Percentiles rank a stretch among this genome's conserved stretches.
These are phyloP conservation scores for Antedon mediterranea DNA, from an alignment of 53 echinoderm and acorn worm species.

Conservation along the genomic window DNA sequence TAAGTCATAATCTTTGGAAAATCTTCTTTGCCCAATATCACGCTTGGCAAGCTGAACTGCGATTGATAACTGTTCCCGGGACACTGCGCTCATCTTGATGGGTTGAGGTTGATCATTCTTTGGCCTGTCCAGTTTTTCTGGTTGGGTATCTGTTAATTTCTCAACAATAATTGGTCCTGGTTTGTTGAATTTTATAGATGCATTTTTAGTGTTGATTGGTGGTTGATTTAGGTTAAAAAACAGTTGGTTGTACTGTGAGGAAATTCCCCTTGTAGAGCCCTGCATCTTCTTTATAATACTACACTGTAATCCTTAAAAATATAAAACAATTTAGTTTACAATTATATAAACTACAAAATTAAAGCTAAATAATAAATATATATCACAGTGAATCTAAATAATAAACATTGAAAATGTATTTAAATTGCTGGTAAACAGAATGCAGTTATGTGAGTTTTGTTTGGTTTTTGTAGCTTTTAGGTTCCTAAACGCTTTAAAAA, in stretches of 20 bases:
- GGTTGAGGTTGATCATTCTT: constrained; percentile 12
- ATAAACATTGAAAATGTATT: no score
- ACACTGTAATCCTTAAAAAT: no score
- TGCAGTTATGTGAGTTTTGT: no score
- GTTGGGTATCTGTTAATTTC: constrained; percentile 18
- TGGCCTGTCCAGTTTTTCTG: not conserved
- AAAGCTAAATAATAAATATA: no score
- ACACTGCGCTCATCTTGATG: constrained; percentile 40
- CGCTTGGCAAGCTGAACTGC: constrained; percentile 64
- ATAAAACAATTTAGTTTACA: no score
- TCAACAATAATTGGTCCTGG: constrained; percentile 87
- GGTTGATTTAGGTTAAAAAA: constrained; percentile 75
- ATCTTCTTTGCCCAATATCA: constrained; percentile 60
- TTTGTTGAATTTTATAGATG: constrained; percentile 41
- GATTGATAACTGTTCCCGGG: constrained; percentile 62
- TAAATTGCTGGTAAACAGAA: no score
- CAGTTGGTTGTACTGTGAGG: constrained; percentile 52
- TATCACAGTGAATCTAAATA: no score
- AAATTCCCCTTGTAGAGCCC: not conserved
- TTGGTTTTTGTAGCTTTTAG: no score
- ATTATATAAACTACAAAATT: no score
- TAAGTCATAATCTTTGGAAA: constrained; percentile 16
- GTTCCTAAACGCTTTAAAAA: no score
- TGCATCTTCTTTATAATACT: not conserved
- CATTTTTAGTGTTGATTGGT: constrained; percentile 40